phyloP scores from a whole-genome alignment of 2,888 invertebrate genomes.

The Trachelus iudaicus region DNA sequence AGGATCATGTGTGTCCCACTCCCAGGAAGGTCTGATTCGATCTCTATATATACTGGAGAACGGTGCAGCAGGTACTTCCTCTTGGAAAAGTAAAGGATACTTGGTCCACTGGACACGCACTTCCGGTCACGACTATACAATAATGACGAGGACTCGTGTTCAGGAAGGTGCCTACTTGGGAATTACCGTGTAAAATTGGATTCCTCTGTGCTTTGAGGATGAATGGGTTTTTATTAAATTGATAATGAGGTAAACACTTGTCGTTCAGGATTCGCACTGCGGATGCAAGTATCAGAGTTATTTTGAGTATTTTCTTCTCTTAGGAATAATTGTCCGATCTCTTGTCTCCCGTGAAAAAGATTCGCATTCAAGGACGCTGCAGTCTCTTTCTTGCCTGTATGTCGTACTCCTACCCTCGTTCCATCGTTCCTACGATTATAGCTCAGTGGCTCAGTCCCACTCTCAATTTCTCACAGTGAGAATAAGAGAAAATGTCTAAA shows the following conservation, averaged over 20 bases:
- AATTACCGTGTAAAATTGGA: not conserved
- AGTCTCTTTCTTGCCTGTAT: not conserved
- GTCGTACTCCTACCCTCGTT: not conserved
- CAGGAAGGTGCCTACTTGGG: not conserved
- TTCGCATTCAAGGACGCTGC: not conserved
- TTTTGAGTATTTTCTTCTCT: not conserved
- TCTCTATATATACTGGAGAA: not conserved
- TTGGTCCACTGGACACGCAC: constrained; percentile 51
- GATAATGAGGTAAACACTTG: not conserved
- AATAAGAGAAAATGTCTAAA: not conserved
- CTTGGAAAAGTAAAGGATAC: constrained; percentile 52
- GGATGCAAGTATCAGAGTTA: not conserved
- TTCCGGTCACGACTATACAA: constrained; percentile 39
- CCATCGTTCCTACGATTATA: not conserved
- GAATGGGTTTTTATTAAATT: not conserved
- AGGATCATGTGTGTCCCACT: not conserved
- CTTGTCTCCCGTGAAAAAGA: not conserved
- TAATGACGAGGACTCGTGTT: not conserved
- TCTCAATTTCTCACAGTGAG: not conserved
- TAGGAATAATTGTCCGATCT: not conserved
- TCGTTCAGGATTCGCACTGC: not conserved
- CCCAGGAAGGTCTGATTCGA: constrained; percentile 1
- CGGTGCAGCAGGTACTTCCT: constrained; percentile 35
- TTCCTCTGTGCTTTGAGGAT: not conserved
- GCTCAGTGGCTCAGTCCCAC: not conserved